Base-by-base conservation (phyloP, 2,888 invertebrate genomes). In the Scaptomyza parva region DNA sequence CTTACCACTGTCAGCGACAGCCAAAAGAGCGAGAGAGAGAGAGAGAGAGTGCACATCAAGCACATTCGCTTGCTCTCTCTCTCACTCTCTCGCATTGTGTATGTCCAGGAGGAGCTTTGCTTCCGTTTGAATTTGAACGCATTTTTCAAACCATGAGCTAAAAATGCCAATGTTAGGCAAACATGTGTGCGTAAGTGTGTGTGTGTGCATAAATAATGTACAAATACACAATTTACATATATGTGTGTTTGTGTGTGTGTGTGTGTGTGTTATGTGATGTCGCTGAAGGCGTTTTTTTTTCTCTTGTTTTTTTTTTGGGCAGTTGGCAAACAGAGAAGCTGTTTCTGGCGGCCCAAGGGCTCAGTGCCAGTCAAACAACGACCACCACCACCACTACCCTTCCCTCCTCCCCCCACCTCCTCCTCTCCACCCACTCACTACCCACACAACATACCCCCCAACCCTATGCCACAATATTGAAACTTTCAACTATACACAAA, bases 401-500 rank as follows among this genome's bases (percentile, higher is more conserved):
- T 44, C 41, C 28, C 14, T n/a, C 18, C 44, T n/a, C 30, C 20
- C 9, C 37, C 57, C 14, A 2, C 39, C 20, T 14, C 33, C n/a
- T n/a, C 1, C 9, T 2, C 47, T 7, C 3, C 18, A 26, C 1
- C 18, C 11, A 6, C 11, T 12, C 24, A 1, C 0, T 35, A 41
- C 35, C 8, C 9, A 1, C 37, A 26, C 62, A 28, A 20, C 35
- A n/a, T 30, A 39, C 26, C 14, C 44, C 24, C 55, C 64, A 74
- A 55, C 65, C 59, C 76, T 63, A 60, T 70, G 65, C 70, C 86
- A 86, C 86, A 86, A 86, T 86, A 82, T 82, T 80, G 82, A 82
- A 82, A 82, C 82, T 86, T 86, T 82, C 81, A 86, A 86, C 82
- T 82, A 82, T 59, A 86, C 62, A 78, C 57, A 74, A 57, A 52